phyloP scores from a whole-genome alignment of 2,888 invertebrate genomes.

The Trypoxylon attenuatum region DNA sequence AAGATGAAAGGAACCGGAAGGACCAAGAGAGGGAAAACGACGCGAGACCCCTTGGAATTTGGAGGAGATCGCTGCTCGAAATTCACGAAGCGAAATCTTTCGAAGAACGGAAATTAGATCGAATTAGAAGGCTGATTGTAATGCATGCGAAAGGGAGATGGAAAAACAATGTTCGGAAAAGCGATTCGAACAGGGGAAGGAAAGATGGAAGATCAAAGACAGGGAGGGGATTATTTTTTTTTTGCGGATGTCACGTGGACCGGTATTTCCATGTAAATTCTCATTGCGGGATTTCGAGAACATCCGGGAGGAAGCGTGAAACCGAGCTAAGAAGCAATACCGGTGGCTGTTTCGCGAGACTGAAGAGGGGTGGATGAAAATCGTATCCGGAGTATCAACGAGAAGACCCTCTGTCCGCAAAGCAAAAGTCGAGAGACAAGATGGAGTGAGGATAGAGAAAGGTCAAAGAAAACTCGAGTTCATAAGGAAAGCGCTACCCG shows the following conservation, averaged over 20 bases:
- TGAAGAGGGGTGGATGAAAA: no score
- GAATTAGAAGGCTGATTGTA: background rate
- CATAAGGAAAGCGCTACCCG: constrained; percentile 5
- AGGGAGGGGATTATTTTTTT: background rate
- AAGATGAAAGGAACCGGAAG: background rate
- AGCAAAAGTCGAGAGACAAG: no score
- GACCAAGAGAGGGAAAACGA: background rate
- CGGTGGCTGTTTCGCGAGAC: no score
- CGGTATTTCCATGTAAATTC: constrained; percentile 4
- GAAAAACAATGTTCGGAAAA: background rate
- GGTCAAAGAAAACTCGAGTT: background rate
- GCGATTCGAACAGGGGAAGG: background rate
- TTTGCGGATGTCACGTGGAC: background rate
- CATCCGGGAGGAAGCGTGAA: background rate
- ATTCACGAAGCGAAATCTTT: background rate
- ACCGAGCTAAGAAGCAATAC: background rate
- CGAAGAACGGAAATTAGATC: background rate
- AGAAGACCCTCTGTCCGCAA: no score
- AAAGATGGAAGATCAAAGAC: no score
- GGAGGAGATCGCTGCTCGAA: background rate
- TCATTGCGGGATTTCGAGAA: background rate
- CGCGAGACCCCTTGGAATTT: background rate
- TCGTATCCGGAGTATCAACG: no score
- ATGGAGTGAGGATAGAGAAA: background rate
- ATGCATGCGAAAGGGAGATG: background rate